These are phyloP conservation scores for Progne subis DNA, from an alignment of 2,113 vertebrate species.

Conservation along the genomic window DNA sequence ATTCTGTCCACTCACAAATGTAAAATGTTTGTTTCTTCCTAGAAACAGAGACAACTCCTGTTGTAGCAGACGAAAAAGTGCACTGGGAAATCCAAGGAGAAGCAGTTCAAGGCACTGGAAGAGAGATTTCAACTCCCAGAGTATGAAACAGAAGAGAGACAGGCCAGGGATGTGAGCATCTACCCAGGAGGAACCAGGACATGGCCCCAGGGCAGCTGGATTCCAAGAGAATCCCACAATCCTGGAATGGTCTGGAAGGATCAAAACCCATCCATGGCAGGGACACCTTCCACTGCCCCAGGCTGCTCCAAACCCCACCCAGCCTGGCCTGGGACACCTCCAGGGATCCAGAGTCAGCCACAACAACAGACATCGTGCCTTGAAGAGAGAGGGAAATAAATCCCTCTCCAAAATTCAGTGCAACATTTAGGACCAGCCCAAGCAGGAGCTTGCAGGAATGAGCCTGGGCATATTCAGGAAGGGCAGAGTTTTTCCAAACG, in stretches of 20 bases:
- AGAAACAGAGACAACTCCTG: background rate
- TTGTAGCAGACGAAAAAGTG: background rate
- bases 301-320: rapidly evolving
- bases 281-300: background rate
- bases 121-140: background rate
- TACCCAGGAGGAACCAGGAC: background rate
- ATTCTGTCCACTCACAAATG: background rate
- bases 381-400: background rate
- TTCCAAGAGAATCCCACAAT: background rate
- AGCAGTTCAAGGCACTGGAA: rapidly evolving
- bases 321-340: background rate
- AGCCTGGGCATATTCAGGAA: background rate
- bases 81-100: background rate
- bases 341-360: background rate
- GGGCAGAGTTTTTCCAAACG: background rate
- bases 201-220: rapidly evolving
- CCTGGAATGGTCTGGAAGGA: background rate
- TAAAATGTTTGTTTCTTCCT: background rate
- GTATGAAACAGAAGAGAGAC: background rate
- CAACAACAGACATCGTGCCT: rapidly evolving
- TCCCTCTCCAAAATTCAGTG: background rate
- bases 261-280: background rate
- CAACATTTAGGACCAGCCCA: background rate
- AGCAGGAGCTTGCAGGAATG: background rate
- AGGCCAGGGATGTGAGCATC: background rate